Conservation (phyloP, 2,888 invertebrate genomes). For the Caenorhabditis macrosperma region DNA sequence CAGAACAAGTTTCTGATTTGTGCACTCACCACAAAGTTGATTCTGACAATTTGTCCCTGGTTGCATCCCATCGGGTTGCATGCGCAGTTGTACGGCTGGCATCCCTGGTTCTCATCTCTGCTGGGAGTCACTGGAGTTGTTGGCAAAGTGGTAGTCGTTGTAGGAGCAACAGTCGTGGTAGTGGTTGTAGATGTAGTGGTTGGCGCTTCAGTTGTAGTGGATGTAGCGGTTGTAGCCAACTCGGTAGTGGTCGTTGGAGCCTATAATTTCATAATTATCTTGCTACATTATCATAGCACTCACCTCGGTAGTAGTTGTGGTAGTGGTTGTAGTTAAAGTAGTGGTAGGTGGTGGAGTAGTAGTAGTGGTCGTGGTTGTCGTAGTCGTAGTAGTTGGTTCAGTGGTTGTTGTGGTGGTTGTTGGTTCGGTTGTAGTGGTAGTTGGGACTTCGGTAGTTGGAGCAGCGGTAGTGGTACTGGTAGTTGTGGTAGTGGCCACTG, state of each 20-base stretch:
- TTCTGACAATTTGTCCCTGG: slow-evolving; percentile 59
- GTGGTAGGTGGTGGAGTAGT: slow-evolving; percentile 48
- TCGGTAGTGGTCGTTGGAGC: slow-evolving; percentile 35
- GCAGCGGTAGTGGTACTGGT: slow-evolving; percentile 35
- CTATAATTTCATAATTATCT: not conserved
- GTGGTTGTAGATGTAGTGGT: slow-evolving; percentile 7
- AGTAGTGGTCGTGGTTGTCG: slow-evolving; percentile 52
- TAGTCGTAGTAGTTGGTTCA: slow-evolving; percentile 20
- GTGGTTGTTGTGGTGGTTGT: slow-evolving; percentile 57
- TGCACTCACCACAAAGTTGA: slow-evolving; percentile 60
- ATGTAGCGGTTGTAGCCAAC: slow-evolving; percentile 31
- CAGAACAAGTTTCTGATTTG: not conserved
- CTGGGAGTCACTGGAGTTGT: slow-evolving; percentile 35
- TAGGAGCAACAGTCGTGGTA: slow-evolving; percentile 1
- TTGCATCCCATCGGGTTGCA: slow-evolving; percentile 57
- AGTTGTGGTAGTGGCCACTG: slow-evolving; percentile 50
- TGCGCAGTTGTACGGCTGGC: slow-evolving; percentile 43
- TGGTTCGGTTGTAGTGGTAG: slow-evolving; percentile 57
- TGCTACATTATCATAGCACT: not conserved
- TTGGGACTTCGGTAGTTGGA: slow-evolving; percentile 48
- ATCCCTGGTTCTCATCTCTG: slow-evolving; percentile 41
- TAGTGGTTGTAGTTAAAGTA: slow-evolving; percentile 48
- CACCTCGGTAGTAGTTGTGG: slow-evolving; percentile 54
- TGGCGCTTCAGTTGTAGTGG: slow-evolving; percentile 45
- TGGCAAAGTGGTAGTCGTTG: slow-evolving; percentile 1